Base-by-base conservation (phyloP, 2,113 vertebrate species). In the Rhinolophus ferrumequinum region DNA sequence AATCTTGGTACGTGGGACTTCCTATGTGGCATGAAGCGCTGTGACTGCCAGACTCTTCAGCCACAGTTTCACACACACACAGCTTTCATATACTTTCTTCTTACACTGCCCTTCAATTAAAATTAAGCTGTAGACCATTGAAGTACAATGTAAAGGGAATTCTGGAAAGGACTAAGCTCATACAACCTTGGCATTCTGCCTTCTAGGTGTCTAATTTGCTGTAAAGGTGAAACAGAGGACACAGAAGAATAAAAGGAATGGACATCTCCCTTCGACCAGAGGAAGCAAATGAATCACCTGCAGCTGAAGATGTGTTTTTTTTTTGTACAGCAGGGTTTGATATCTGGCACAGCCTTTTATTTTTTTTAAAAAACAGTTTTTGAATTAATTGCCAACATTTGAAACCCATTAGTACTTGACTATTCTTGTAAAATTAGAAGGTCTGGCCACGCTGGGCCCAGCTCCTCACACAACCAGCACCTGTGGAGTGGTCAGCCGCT, bases 391-490 rank as follows among this genome's bases (percentile, higher is more conserved):
- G 38, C 80, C 67, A 90, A 79, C 54, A 82, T 90, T 73, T 73
- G 58, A 77, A 86, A 85, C 35, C 54, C 50, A 82, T 47, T 79
- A 96, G 60, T 50, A 97, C 93, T 67, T 81, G 33, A 26, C 19
- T 80, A 15, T 41, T 84, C 50, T 50, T 88, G 21, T 94, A 72
- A 76, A 88, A 52, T 70, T 22, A 50, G 26, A 73, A 52, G 80
- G 44, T 21, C 35, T 41, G 66, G 35, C 15, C 72, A 38, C 8
- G 11, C 9, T 6, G 64, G 28, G 52, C 83, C 41, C 2, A 3
- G 69, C 67, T 88, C 35, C 33, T 69, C 69, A 33, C 22, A 58
- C 0, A 22, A 21, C 11, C 38, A 64, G 44, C 60, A 21, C 3
- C 21, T 52, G 50, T 7, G 0, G 3, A 35, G 33, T 0, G 12